Base-by-base conservation (phyloP, 1,140 invertebrate species). In the Pinna nobilis region DNA sequence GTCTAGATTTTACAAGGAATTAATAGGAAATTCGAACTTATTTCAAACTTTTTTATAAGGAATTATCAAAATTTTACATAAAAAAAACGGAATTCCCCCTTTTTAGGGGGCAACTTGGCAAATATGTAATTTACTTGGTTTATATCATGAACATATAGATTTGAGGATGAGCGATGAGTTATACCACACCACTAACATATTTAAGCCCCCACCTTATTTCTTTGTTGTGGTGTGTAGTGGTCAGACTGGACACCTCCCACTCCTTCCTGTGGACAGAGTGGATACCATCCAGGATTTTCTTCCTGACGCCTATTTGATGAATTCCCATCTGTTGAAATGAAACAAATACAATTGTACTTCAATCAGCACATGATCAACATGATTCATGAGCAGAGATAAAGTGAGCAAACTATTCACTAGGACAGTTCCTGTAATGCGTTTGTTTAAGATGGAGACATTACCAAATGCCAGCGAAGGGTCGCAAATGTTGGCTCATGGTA, bases 191-290 rank as follows among this genome's bases (percentile, higher is more conserved):
- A n/a, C n/a, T n/a, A 15, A 41, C 30, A 61, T n/a, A n/a, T n/a
- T n/a, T n/a, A n/a, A n/a, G n/a, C n/a, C n/a, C 74, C 49, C 76
- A 89, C 89, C 82, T 88, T 37, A 90, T 84, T 28, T 86, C 76
- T 71, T 85, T 87, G 50, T 84, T 84, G 51, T 83, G 83, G 18
- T 86, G 86, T 47, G 89, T 60, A 51, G 85, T 79, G 0, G 87
- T 84, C n/a, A 90, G 81, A 77, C 90, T 90, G 13, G 85, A 83
- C 13, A 83, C 82, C 72, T 90, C 78, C 90, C 90, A 91, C 32
- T 90, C 87, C 67, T 86, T 87, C 65, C 88, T 90, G 77, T 90
- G 89, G 7, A 90, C 88, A 53, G 82, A 83, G 41, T 85, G 82
- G 20, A 90, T 85, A 7, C 86, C 88, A 66, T 89, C 88, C 28